phyloP scores from a whole-genome alignment of 1,140 invertebrate genomes.

The Drusus annulatus region DNA sequence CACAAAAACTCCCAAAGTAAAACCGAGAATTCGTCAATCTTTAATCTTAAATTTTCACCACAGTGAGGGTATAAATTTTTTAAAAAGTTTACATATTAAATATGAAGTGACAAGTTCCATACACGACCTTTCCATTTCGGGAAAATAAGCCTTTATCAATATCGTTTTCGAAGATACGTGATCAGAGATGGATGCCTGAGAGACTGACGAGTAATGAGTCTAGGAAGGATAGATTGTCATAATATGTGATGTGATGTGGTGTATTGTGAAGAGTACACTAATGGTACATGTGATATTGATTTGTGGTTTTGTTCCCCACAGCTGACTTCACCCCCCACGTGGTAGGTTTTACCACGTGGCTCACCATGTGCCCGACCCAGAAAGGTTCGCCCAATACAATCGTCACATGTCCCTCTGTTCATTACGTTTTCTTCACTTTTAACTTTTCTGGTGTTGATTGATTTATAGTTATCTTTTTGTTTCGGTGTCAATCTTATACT shows the following conservation, averaged over 20 bases:
- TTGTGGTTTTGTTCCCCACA: conserved; percentile 59
- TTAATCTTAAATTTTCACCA: too few relatives aligned
- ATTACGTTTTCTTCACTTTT: conserved; percentile 23
- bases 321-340: conserved; percentile 67
- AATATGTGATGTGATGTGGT: too few relatives aligned
- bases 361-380: conserved; percentile 70
- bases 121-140: neutral
- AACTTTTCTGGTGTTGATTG: conserved; percentile 1
- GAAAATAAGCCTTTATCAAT: too few relatives aligned
- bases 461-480: neutral
- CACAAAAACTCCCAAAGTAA: too few relatives aligned
- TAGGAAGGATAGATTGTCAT: too few relatives aligned
- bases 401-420: conserved; percentile 18
- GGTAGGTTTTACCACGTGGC: conserved; percentile 74
- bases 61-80: too few relatives aligned
- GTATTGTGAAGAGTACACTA: too few relatives aligned
- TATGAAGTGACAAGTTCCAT: neutral
- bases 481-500: neutral
- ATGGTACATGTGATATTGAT: conserved; percentile 28
- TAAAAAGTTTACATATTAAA: neutral
- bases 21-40: too few relatives aligned
- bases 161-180: neutral
- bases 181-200: neutral
- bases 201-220: too few relatives aligned
- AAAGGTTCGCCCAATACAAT: conserved; percentile 69